Evolutionary conservation across 2,797 vertebrate genomes (phyloP).

Genomic region (Smutsia gigantea): DNA sequence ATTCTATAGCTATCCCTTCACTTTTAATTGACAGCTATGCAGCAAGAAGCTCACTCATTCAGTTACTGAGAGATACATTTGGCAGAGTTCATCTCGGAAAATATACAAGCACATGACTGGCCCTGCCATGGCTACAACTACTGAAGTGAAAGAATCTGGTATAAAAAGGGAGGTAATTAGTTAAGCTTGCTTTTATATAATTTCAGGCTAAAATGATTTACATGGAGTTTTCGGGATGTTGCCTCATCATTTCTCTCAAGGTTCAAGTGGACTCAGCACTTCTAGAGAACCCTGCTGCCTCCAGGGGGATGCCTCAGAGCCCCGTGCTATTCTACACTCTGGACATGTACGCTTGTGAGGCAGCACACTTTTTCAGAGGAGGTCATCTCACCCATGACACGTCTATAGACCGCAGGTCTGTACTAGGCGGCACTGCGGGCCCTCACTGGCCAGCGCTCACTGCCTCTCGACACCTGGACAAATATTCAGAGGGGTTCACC

Average conservation of each 20-base stretch:
- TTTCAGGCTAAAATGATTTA: neutral
- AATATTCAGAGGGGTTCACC: neutral
- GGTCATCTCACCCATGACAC: neutral
- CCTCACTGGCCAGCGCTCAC: neutral
- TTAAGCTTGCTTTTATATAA: neutral
- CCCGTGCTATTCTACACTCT: no score
- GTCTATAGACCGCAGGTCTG: no score
- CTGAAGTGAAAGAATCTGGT: neutral
- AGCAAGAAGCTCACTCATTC: neutral
- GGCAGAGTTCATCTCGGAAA: neutral
- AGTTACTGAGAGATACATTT: neutral
- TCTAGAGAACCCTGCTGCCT: neutral
- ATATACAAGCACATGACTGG: neutral
- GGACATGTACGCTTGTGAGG: neutral
- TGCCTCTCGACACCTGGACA: neutral
- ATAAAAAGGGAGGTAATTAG: neutral
- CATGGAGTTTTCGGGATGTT: neutral
- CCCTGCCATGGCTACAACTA: no score
- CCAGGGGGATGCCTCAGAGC: neutral
- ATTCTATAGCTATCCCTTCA: neutral
- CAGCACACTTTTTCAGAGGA: neutral
- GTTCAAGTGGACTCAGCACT: neutral
- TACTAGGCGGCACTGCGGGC: neutral
- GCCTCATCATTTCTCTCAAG: neutral
- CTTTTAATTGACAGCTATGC: neutral